These are phyloP conservation scores for Dynastes maya DNA, from an alignment of 2,888 invertebrate genomes.

Conservation along the genomic window DNA sequence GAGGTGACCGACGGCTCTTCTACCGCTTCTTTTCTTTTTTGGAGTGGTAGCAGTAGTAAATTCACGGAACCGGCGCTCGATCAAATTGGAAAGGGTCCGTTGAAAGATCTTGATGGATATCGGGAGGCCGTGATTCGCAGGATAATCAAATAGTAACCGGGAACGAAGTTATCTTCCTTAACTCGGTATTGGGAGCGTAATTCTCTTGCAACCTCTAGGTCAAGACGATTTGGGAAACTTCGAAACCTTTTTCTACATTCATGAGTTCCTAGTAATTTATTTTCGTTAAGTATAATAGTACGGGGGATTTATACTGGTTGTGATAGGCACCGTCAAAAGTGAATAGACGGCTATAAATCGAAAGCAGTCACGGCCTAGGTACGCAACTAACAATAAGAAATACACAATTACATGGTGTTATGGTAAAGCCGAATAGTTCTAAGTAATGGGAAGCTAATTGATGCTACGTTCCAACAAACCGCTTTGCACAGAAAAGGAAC, in stretches of 20 bases:
- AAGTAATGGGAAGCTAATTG: too few relatives aligned
- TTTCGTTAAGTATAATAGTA: constrained; percentile 8
- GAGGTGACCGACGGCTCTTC: constrained; percentile 41
- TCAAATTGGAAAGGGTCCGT: constrained; percentile 43
- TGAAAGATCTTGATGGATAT: constrained; percentile 45
- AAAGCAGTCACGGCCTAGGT: background rate
- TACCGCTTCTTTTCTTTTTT: constrained; percentile 31
- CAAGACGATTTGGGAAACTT: constrained; percentile 26
- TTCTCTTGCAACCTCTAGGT: background rate
- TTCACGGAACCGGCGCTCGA: constrained; percentile 28
- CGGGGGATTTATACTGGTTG: constrained; percentile 1
- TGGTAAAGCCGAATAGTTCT: too few relatives aligned
- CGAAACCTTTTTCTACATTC: constrained; percentile 17
- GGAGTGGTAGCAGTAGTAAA: constrained; percentile 19
- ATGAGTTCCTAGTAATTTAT: constrained; percentile 6
- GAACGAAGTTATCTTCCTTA: constrained; percentile 40
- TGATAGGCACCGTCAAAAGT: background rate
- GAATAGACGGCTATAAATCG: background rate
- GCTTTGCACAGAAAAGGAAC: too few relatives aligned
- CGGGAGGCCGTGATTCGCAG: constrained; percentile 35
- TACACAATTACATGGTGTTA: too few relatives aligned
- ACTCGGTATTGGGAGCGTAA: constrained; percentile 16
- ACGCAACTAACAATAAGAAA: too few relatives aligned
- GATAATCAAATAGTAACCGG: constrained; percentile 43
- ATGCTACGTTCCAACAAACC: too few relatives aligned